phyloP scores from a whole-genome alignment of 2,113 vertebrate genomes.

The Podarcis cretensis region DNA sequence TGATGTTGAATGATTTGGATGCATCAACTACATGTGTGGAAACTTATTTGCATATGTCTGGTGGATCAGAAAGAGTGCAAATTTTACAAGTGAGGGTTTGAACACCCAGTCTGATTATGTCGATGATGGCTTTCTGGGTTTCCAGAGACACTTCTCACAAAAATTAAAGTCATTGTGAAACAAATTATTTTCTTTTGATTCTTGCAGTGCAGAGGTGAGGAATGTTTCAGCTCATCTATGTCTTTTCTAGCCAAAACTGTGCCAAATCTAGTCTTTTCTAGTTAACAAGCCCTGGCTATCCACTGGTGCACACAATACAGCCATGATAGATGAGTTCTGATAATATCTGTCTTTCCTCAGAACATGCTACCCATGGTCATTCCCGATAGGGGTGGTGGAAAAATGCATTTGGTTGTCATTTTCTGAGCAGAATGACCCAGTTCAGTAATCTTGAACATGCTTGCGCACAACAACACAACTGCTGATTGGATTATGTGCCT shows the following conservation, averaged over 20 bases:
- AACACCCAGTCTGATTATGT: not conserved
- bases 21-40: not conserved
- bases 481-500: too few relatives aligned
- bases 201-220: not conserved
- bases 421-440: too few relatives aligned
- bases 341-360: not conserved
- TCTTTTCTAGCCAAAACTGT: too few relatives aligned
- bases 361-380: not conserved
- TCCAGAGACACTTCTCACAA: not conserved
- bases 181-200: not conserved
- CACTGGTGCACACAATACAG: not conserved
- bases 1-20: not conserved
- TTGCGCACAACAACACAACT: too few relatives aligned
- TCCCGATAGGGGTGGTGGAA: too few relatives aligned
- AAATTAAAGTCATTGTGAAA: not conserved
- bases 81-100: not conserved
- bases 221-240: not conserved
- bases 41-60: not conserved
- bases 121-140: not conserved
- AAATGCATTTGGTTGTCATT: too few relatives aligned
- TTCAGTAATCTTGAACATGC: too few relatives aligned
- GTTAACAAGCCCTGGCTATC: not conserved
- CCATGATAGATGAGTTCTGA: not conserved
- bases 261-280: not conserved
- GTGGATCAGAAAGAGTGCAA: not conserved